Percentiles rank a stretch among this genome's conserved stretches.
Conservation (phyloP, 1,140 invertebrate species). For the Lycorma delicatula region DNA sequence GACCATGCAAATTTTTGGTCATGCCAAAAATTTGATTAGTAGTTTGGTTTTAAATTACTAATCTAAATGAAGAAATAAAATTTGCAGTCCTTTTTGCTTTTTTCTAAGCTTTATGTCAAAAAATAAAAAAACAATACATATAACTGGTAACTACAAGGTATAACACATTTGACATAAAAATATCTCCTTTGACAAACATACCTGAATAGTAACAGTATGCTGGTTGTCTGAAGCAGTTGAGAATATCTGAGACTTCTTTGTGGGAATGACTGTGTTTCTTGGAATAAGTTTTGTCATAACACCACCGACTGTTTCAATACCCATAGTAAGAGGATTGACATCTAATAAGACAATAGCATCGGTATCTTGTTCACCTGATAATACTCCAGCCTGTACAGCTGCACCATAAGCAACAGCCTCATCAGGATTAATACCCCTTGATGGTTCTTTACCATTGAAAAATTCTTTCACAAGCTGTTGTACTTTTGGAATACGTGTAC, state of each 20-base stretch:
- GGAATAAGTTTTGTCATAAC: conserved; percentile 99
- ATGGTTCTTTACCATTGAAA: conserved; percentile 96
- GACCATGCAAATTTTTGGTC: too few relatives aligned
- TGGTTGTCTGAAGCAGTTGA: conserved; percentile 98
- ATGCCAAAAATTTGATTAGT: too few relatives aligned
- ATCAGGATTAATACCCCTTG: conserved; percentile 96
- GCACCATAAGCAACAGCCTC: conserved; percentile 98
- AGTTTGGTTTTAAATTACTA: too few relatives aligned
- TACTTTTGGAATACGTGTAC: conserved; percentile 97
- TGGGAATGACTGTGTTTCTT: conserved; percentile 97
- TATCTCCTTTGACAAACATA: too few relatives aligned
- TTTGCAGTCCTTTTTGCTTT: too few relatives aligned
- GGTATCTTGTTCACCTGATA: conserved; percentile 85
- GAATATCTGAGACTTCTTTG: conserved; percentile 99
- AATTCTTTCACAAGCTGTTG: conserved; percentile 98
- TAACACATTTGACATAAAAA: too few relatives aligned
- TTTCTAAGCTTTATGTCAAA: too few relatives aligned
- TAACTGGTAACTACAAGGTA: too few relatives aligned
- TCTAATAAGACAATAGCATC: conserved; percentile 95
- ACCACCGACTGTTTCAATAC: conserved; percentile 98
- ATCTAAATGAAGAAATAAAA: too few relatives aligned
- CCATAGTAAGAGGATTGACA: conserved; percentile 96
- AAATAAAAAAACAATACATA: too few relatives aligned
- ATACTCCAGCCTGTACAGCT: conserved; percentile 93
- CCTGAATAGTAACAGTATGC: conserved; percentile 94